Percentiles rank a stretch among this genome's conserved stretches.
phyloP scores from a whole-genome alignment of 2,797 vertebrate species.

The Chaenodraco wilsoni region DNA sequence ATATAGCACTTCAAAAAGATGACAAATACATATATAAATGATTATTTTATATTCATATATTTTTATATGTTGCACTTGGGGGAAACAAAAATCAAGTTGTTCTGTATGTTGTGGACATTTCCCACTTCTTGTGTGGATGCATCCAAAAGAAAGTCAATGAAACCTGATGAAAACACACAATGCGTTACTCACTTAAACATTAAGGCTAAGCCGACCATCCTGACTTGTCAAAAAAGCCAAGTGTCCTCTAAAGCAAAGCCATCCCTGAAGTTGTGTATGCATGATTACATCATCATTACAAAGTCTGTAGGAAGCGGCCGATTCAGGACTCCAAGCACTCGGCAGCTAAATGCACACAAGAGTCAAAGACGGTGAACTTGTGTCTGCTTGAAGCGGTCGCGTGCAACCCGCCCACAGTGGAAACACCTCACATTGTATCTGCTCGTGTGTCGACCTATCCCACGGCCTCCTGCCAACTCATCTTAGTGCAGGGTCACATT shows the following conservation, averaged over 20 bases:
- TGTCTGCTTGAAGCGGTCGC: neutral
- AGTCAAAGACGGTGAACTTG: neutral
- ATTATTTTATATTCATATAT: neutral
- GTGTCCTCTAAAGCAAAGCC: neutral
- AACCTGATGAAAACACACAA: neutral
- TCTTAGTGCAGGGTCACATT: conserved; percentile 74
- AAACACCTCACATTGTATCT: conserved; percentile 30
- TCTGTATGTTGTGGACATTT: neutral
- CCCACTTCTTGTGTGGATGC: neutral
- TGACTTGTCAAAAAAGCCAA: neutral
- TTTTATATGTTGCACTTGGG: neutral
- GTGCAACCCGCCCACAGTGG: conserved; percentile 12
- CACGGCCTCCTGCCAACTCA: conserved; percentile 65
- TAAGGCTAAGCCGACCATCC: neutral
- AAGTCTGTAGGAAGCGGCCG: neutral
- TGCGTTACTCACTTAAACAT: neutral
- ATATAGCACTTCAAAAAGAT: too few relatives aligned
- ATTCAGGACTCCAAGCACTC: neutral
- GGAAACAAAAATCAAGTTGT: neutral
- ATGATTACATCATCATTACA: neutral
- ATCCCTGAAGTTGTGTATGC: neutral
- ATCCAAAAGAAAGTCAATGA: neutral
- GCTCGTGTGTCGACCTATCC: conserved; percentile 29
- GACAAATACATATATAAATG: too few relatives aligned
- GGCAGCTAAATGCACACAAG: neutral